Evolutionary conservation across 1,140 invertebrate species (phyloP), one percentile per base, ranked within the genome.

Genomic region (Elymnias hypermnestra): DNA sequence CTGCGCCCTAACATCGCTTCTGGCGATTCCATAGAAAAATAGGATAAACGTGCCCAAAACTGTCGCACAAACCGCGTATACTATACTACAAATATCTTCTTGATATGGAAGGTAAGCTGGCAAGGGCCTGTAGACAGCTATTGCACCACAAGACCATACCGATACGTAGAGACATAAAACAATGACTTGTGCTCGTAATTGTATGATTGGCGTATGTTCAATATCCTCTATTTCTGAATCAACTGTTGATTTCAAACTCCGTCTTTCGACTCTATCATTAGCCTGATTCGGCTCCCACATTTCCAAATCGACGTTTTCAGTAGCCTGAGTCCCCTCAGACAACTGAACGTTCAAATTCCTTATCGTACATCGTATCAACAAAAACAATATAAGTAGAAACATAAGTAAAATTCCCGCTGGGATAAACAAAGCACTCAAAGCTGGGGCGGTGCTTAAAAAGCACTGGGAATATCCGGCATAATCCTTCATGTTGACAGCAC

Each of bases 381-480:
- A 65, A 57, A 93, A 93, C 46, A 95, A 87, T 1, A 95, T 89
- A 0, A 89, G 63, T 6, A 96, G 83, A 53, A 95, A 93, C 13
- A 93, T 72, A 0, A 95, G 73, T 0, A 97, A 72, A 8, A 95
- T 91, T 1, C 87, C 88, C 0, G 92, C 91, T 0, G 95, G 95
- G 7, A 95, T 90, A 57, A 95, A 92, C 14, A 97, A 85, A 0
- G 94, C 94, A 53, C 92, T 93, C 13, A 97, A 81, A 19, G 94
- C 92, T 0, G 95, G 93, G 0, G 92, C 90, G 17, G 91, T 92
- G 36, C 91, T 90, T 2, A 97, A 83, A 56, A 96, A 97, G 70
- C 96, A 97, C 69, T 94, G 93, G 1, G 90, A 90, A 53, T 95
- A 94, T 8, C 93, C 90, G 0, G 93, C 91, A 63, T 97, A 97